Evolutionary conservation across 1,140 invertebrate species (phyloP), one percentile per base, ranked within the genome.

Genomic region (Phymastichus coffea): DNA sequence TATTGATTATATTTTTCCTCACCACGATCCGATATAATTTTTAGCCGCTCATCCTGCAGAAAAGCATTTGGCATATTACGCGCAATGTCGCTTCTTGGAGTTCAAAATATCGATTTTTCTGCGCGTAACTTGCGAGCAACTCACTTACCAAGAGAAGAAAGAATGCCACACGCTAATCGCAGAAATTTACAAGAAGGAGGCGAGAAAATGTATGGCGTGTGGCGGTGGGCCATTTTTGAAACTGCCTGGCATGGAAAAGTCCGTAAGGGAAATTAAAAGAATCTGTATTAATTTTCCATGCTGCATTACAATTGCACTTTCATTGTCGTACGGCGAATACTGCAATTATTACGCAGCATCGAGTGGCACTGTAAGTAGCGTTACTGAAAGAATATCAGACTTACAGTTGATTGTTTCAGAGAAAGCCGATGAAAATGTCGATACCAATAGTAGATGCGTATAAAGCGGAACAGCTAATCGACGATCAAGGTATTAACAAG

Each of bases 1-100:
- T 33, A 33, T 33, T 33, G 6, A 7, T 33, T 33, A 33, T 33
- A 7, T 7, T 33, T 33, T 33, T 7, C 28, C 12, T 12, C 28
- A 33, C 28, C 28, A 33, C n/a, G n/a, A 33, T 33, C 28, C 6
- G 6, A 33, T 12, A 33, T 33, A 7, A 7, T 7, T 33, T 33
- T 33, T 33, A 60, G 57, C 33, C 10, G 33, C 47, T 30, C 44
- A 41, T 19, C 19, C 26, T 15, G 4, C 12, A n/a, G 23, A 46
- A 17, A 22, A n/a, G 1, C 1, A 41, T 1, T 40, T 83, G n/a
- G 79, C 82, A 0, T 59, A 58, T 35, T 82, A 84, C 52, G 79
- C 82, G 2, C 79, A 80, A 23, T 85, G 84, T 55, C 82, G 79
- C 9, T 78, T 81, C 22, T 70, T 85, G 64, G 76, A 80, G 33